phyloP scores from a whole-genome alignment of 2,113 vertebrate species.

The Varanus salvator region DNA sequence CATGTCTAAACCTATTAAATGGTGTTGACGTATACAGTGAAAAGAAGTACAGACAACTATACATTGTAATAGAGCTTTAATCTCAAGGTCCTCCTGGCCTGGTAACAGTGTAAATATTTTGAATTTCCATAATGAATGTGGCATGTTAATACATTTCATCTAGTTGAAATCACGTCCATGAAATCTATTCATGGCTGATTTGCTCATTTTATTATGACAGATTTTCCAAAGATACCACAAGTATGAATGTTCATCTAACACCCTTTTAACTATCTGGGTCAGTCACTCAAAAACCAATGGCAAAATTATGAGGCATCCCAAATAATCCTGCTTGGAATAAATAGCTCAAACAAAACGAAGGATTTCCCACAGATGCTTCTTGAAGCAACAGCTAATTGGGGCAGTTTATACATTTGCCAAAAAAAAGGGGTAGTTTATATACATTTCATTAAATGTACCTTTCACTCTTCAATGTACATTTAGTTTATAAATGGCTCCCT shows the following conservation, averaged over 20 bases:
- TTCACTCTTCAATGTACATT: background rate
- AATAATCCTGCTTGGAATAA: constrained; percentile 12
- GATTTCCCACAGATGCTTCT: background rate
- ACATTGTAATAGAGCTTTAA: constrained; percentile 11
- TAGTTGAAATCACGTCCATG: constrained; percentile 22
- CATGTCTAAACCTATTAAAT: constrained; percentile 46
- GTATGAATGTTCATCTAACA: background rate
- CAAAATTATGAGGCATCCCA: constrained; percentile 34
- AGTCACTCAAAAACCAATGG: background rate
- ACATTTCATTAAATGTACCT: background rate
- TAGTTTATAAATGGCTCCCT: background rate
- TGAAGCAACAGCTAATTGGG: background rate
- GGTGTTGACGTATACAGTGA: constrained; percentile 30
- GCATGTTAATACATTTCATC: background rate
- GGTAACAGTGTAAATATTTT: constrained; percentile 38
- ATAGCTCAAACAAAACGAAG: background rate
- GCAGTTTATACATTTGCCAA: background rate
- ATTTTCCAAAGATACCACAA: constrained; percentile 22
- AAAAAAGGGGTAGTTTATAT: background rate
- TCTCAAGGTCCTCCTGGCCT: constrained; percentile 32
- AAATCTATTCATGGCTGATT: constrained; percentile 26
- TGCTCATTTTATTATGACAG: constrained; percentile 37
- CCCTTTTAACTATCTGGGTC: constrained; percentile 13
- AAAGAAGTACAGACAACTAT: constrained; percentile 13
- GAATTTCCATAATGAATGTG: constrained; percentile 41